Conservation (phyloP, 2,888 invertebrate species). For the Polyommatus iphigenia region DNA sequence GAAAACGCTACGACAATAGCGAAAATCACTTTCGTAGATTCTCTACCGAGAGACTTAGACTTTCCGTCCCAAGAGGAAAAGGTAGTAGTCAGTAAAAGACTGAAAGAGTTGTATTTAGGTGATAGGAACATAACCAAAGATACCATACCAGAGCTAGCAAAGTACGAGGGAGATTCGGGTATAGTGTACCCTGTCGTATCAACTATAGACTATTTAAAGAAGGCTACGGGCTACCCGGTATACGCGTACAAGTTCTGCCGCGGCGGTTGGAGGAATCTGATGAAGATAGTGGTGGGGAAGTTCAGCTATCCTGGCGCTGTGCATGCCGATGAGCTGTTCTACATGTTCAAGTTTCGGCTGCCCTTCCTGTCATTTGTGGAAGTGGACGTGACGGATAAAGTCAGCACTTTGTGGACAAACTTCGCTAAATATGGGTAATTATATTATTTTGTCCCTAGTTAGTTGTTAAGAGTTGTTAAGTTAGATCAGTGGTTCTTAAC, state of each 20-base stretch:
- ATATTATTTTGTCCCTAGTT: not conserved
- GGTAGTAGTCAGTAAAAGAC: slow-evolving; percentile 46
- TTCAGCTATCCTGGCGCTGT: slow-evolving; percentile 60
- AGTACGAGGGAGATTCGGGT: slow-evolving; percentile 62
- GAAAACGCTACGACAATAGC: slow-evolving; percentile 64
- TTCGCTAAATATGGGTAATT: slow-evolving; percentile 69
- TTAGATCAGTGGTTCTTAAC: too few relatives aligned
- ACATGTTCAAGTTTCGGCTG: slow-evolving; percentile 59
- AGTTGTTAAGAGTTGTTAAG: too few relatives aligned
- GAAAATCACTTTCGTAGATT: slow-evolving; percentile 54
- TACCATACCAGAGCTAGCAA: slow-evolving; percentile 56
- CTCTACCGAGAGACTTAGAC: slow-evolving; percentile 61
- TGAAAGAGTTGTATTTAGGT: slow-evolving; percentile 66
- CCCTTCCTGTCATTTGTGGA: slow-evolving; percentile 51
- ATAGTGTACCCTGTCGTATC: slow-evolving; percentile 60
- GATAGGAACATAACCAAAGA: slow-evolving; percentile 62
- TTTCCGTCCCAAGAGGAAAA: slow-evolving; percentile 54
- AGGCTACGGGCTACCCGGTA: slow-evolving; percentile 50
- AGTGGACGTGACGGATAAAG: slow-evolving; percentile 51
- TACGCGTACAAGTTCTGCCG: slow-evolving; percentile 62
- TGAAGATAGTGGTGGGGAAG: slow-evolving; percentile 56
- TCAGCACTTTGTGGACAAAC: slow-evolving; percentile 67
- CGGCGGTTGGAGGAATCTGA: slow-evolving; percentile 64
- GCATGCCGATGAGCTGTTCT: slow-evolving; percentile 73
- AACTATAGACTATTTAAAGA: slow-evolving; percentile 55